Percentiles rank a stretch among this genome's conserved stretches.
These are phyloP conservation scores for Siniperca knerii DNA, from an alignment of 2,113 vertebrate species.

Conservation along the genomic window DNA sequence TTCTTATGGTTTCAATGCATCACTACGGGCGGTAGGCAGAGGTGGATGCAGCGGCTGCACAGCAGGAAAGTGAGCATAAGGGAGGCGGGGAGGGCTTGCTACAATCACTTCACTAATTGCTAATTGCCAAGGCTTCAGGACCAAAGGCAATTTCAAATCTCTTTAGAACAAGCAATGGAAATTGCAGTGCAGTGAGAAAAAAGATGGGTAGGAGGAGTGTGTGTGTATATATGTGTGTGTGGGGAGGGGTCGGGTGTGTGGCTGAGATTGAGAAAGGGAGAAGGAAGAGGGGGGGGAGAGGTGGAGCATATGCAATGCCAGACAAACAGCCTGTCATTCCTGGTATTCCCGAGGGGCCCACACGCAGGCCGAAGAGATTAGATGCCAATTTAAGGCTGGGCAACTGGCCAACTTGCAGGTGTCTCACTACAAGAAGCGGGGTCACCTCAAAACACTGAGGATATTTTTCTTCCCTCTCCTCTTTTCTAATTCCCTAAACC, in stretches of 20 bases:
- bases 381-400: conserved; percentile 83
- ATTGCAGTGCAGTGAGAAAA: conserved; percentile 77
- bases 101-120: conserved; percentile 82
- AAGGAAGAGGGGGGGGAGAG: conserved; percentile 41
- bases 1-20: conserved; percentile 59
- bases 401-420: conserved; percentile 78
- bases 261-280: conserved; percentile 61
- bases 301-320: conserved; percentile 79
- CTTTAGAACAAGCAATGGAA: conserved; percentile 80
- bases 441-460: conserved; percentile 79
- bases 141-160: conserved; percentile 83
- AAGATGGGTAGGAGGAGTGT: conserved; percentile 47
- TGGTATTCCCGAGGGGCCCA: conserved; percentile 72
- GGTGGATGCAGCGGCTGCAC: conserved; percentile 56
- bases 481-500: conserved; percentile 62
- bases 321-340: conserved; percentile 85
- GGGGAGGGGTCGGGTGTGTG: background rate
- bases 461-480: conserved; percentile 65
- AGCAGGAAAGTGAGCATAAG: conserved; percentile 54
- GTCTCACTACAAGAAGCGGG: conserved; percentile 75
- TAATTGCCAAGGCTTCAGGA: conserved; percentile 82
- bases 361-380: conserved; percentile 77
- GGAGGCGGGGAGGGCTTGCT: conserved; percentile 59
- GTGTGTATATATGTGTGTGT: conserved; percentile 40
- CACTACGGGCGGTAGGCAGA: conserved; percentile 39